phyloP scores from a whole-genome alignment of 2,113 vertebrate genomes.

The Entelurus aequoreus region DNA sequence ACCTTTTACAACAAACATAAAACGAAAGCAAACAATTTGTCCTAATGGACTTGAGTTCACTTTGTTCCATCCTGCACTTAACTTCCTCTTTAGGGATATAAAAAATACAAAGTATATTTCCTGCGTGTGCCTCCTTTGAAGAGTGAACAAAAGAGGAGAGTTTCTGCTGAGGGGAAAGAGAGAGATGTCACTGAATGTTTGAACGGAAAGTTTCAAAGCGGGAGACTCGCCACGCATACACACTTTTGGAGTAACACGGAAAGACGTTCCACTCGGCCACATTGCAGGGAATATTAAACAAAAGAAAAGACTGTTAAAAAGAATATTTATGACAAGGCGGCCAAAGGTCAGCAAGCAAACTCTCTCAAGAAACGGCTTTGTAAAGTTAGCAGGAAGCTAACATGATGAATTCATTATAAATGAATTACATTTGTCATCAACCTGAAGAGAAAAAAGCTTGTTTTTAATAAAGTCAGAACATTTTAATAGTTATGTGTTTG shows the following conservation, averaged over 20 bases:
- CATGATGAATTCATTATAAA: too few relatives aligned
- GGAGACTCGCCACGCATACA: not conserved
- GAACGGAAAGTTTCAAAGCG: too few relatives aligned
- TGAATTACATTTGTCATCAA: too few relatives aligned
- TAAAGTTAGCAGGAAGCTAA: not conserved
- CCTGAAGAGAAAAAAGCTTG: not conserved
- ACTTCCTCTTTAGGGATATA: too few relatives aligned
- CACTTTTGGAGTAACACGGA: not conserved
- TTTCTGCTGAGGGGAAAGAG: too few relatives aligned
- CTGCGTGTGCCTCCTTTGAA: not conserved
- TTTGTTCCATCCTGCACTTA: too few relatives aligned
- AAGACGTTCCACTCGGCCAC: slow-evolving; percentile 5
- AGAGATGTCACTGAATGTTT: too few relatives aligned
- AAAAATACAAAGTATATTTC: not conserved
- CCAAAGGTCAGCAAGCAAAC: not conserved
- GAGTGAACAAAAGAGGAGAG: not conserved
- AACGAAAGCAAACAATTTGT: too few relatives aligned
- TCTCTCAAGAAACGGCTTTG: not conserved
- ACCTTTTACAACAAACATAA: too few relatives aligned
- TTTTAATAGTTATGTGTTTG: too few relatives aligned
- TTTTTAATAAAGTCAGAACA: too few relatives aligned
- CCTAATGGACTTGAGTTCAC: too few relatives aligned
- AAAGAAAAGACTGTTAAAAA: not conserved
- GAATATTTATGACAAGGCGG: not conserved
- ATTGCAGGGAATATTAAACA: slow-evolving; percentile 23